Conservation (phyloP, 2,888 invertebrate genomes). For the Euclidia mi region DNA sequence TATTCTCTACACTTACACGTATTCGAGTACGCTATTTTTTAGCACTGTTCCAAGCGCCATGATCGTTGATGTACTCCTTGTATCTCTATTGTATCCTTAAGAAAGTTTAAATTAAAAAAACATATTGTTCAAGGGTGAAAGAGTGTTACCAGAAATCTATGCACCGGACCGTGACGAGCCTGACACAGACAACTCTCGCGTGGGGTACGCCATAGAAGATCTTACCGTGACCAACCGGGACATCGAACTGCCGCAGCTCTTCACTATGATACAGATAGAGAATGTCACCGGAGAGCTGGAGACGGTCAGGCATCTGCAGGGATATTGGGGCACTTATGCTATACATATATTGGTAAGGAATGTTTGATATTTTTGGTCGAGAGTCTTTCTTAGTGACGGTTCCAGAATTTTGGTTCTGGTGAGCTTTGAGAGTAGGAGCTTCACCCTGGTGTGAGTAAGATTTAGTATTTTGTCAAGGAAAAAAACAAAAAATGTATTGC, state of each 20-base stretch:
- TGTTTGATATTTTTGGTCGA: not conserved
- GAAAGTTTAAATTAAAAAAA: no score
- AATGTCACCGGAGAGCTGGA: conserved; percentile 81
- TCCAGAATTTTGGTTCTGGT: no score
- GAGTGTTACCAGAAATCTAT: conserved; percentile 71
- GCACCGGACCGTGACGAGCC: conserved; percentile 90
- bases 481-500: no score
- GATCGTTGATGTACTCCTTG: no score
- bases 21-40: no score
- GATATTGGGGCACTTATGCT: conserved; percentile 90
- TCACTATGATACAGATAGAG: conserved; percentile 72
- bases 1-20: no score
- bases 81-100: no score
- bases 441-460: no score
- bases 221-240: conserved; percentile 69
- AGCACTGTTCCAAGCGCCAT: no score
- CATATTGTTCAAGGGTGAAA: conserved; percentile 63
- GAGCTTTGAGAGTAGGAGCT: no score
- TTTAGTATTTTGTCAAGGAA: no score
- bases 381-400: no score
- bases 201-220: conserved; percentile 83
- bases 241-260: conserved; percentile 67
- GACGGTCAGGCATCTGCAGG: conserved; percentile 80
- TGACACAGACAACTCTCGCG: conserved; percentile 86
- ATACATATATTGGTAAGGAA: conserved; percentile 85